Percentiles rank a stretch among this genome's conserved stretches.
Conservation (phyloP, 2,113 vertebrate genomes). For the Hiodon alosoides region DNA sequence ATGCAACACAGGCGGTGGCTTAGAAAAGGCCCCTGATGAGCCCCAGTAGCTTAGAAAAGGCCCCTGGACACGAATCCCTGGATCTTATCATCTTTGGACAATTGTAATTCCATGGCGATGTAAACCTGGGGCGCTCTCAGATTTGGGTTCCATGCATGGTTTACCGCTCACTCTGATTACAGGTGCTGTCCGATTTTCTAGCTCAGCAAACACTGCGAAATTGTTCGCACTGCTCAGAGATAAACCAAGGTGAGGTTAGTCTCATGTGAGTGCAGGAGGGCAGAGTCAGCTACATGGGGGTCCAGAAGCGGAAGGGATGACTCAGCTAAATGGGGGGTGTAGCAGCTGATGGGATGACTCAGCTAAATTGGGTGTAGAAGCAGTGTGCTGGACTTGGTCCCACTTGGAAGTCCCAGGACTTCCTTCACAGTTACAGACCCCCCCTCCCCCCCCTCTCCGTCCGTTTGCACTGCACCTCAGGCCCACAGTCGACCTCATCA, state of each 20-base stretch:
- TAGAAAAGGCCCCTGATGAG: not conserved
- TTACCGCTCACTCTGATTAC: no score
- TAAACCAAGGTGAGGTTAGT: not conserved
- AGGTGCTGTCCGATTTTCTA: no score
- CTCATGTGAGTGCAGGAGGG: not conserved
- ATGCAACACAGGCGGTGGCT: not conserved
- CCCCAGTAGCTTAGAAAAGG: no score
- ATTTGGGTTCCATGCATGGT: no score
- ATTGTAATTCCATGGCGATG: no score
- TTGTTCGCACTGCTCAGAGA: no score
- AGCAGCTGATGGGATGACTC: not conserved
- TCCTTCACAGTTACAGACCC: not conserved
- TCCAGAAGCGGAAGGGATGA: not conserved
- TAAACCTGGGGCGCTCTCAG: no score
- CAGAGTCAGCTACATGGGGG: not conserved
- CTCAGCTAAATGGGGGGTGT: no score
- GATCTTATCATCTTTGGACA: no score
- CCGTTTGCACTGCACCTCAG: conserved; percentile 46
- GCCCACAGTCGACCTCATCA: conserved; percentile 87
- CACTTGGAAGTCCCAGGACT: not conserved
- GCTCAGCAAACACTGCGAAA: no score
- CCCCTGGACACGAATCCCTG: no score
- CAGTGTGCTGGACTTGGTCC: not conserved
- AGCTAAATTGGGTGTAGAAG: not conserved
- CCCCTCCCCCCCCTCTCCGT: conserved; percentile 5